These are phyloP conservation scores for Pristionchus arcanus DNA, from an alignment of 2,888 invertebrate genomes.

Conservation along the genomic window DNA sequence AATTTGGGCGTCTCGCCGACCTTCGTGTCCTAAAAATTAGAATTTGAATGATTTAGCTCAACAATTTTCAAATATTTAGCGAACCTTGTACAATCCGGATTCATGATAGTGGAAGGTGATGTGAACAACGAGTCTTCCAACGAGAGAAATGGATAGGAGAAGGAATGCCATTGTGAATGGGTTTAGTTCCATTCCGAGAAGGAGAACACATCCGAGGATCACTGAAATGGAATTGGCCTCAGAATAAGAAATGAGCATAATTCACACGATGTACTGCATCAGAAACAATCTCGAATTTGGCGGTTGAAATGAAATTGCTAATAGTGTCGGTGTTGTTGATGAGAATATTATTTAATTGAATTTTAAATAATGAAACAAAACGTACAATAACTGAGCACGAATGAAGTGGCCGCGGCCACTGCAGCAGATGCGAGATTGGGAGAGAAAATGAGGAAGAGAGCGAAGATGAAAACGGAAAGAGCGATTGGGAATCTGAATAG, in stretches of 20 bases:
- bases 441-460: slow-evolving; percentile 45
- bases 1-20: not conserved
- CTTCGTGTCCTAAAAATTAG: not conserved
- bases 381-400: slow-evolving; percentile 27
- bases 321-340: too few species aligned
- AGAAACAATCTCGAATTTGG: too few species aligned
- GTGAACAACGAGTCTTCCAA: slow-evolving; percentile 30
- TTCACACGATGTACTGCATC: too few species aligned
- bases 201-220: slow-evolving; percentile 58
- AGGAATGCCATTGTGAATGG: slow-evolving; percentile 65
- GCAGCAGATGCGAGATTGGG: slow-evolving; percentile 34
- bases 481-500: slow-evolving; percentile 35
- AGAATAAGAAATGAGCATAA: too few species aligned
- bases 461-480: slow-evolving; percentile 13
- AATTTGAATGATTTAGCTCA: not conserved
- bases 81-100: slow-evolving; percentile 48
- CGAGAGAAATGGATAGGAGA: slow-evolving; percentile 54
- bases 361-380: not conserved
- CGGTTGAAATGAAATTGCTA: too few species aligned
- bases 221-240: slow-evolving; percentile 56
- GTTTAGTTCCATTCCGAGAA: slow-evolving; percentile 61
- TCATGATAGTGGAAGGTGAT: slow-evolving; percentile 50
- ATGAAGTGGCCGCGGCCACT: not conserved
- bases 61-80: too few species aligned
- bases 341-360: not conserved